Percentiles rank a stretch among this genome's conserved stretches.
These are phyloP conservation scores for Pandion haliaetus DNA, from an alignment of 2,113 vertebrate genomes.

Conservation along the genomic window DNA sequence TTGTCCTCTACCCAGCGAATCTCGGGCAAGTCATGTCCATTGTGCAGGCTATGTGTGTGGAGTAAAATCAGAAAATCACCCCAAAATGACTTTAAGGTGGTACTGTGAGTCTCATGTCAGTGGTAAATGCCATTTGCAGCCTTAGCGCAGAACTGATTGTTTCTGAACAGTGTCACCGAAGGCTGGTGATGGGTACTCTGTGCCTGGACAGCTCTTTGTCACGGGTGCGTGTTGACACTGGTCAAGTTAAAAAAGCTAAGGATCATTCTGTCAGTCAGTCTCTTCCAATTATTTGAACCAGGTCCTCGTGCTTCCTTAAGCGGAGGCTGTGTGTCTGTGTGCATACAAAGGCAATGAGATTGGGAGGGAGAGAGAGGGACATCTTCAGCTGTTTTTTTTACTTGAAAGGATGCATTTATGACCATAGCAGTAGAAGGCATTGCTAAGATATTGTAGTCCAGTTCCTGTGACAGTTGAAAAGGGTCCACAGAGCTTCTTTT, in stretches of 20 bases:
- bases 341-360: rapidly evolving
- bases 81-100: background rate
- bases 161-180: background rate
- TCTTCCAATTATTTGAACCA: background rate
- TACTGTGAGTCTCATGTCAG: background rate
- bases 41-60: background rate
- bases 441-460: background rate
- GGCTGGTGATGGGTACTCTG: rapidly evolving
- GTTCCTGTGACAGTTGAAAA: background rate
- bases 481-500: background rate
- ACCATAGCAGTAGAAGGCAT: background rate
- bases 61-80: background rate
- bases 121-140: background rate
- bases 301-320: background rate
- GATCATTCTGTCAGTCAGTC: background rate
- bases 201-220: background rate
- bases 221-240: background rate
- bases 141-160: background rate
- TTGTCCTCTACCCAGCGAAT: background rate
- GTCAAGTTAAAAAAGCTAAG: background rate
- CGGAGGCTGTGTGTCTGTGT: background rate
- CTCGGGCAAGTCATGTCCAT: background rate
- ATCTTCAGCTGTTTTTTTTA: background rate
- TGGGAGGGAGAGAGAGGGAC: background rate
- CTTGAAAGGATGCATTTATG: background rate